Evolutionary conservation across 2,797 vertebrate genomes (phyloP).

Genomic region (Danio choprae): DNA sequence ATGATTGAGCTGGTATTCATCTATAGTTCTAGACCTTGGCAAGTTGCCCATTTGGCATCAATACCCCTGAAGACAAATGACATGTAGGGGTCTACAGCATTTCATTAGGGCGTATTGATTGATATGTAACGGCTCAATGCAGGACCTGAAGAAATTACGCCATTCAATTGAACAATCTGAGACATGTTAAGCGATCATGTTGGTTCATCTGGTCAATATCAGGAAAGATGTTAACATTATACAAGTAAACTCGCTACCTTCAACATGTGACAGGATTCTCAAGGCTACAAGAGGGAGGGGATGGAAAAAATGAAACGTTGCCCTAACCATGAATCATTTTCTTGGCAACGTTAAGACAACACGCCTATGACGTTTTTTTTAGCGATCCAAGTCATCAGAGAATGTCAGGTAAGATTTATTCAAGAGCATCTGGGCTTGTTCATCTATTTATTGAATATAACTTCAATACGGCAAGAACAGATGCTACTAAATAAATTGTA

Average conservation of each 20-base stretch:
- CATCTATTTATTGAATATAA: constrained; percentile 28
- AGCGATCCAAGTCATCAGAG: not conserved
- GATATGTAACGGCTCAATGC: constrained; percentile 21
- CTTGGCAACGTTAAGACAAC: constrained; percentile 24
- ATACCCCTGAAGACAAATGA: constrained; percentile 38
- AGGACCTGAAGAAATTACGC: constrained; percentile 36
- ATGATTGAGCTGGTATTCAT: not conserved
- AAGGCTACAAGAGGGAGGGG: not conserved
- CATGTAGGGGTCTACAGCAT: constrained; percentile 25
- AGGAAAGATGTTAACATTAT: constrained; percentile 32
- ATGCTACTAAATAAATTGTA: constrained; percentile 18
- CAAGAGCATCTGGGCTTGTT: constrained; percentile 11
- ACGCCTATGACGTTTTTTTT: constrained; percentile 9
- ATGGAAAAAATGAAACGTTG: constrained; percentile 1
- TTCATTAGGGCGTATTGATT: constrained; percentile 57
- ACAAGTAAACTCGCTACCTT: not conserved
- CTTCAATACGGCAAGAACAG: constrained; percentile 13
- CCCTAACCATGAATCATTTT: constrained; percentile 24
- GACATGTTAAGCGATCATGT: not conserved
- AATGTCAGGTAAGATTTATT: constrained; percentile 27
- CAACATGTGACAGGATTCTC: constrained; percentile 5
- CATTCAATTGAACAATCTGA: not conserved
- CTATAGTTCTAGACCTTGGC: constrained; percentile 24
- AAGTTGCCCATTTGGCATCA: constrained; percentile 9
- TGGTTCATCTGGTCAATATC: constrained; percentile 23